Base-by-base conservation (phyloP, 92 coral and sea anemone species). In the Heteractis magnifica region DNA sequence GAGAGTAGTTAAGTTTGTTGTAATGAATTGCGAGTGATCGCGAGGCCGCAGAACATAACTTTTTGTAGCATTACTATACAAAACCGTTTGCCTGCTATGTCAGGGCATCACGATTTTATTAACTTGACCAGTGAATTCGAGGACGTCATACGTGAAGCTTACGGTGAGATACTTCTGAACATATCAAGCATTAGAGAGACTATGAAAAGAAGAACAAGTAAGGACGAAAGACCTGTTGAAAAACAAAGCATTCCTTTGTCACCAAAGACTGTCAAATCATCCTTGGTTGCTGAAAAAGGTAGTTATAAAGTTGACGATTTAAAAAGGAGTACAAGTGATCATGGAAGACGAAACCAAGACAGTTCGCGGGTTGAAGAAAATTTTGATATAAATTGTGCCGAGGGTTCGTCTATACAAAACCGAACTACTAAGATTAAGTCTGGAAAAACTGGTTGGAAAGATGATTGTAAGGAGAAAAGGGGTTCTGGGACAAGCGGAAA, bases 161-260 rank as follows among this genome's bases (percentile, higher is more conserved):
- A 79, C 50, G 23, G 52, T 41, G 82, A 79, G 60, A 79, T 79
- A 14, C 6, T 79, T 56, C 73, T 59, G 23, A 79, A 79, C 18
- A 79, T 79, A n/a, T 59, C 72, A 18, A 79, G 56, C 55, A 79
- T 79, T 18, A 52, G 82, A 59, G 74, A 79, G 10, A 79, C 82
- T 62, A 18, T 79, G 82, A 14, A 49, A 10, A 44, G 23, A 4
- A 26, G 82, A 16, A 73, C 7, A 9, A 23, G 51, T 52, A 74
- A 51, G 59, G 68, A 34, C 26, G 68, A 48, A 23, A 79, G 74
- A 59, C 58, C 64, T 58, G 64, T 41, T 49, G 48, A 71, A 10
- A n/a, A 15, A 6, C 73, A 79, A 79, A 53, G 74, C 34, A 44
- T 79, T 79, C 55, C 58, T 44, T 78, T 56, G 49, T 51, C 48